Percentiles rank a stretch among this genome's conserved stretches.
Conservation (phyloP, 2,888 invertebrate species). For the Xestia rhomboidea region DNA sequence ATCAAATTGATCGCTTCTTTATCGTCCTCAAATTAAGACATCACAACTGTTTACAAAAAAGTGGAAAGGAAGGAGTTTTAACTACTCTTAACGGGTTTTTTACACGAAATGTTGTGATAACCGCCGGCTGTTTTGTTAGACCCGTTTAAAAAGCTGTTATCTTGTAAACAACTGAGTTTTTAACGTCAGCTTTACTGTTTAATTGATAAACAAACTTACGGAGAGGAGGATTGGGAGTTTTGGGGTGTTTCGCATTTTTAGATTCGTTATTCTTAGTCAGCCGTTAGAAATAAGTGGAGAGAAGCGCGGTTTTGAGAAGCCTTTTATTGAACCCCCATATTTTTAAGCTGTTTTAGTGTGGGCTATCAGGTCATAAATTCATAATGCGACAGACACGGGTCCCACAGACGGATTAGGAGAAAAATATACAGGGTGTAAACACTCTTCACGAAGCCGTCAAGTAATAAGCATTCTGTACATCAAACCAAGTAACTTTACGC, state of each 20-base stretch:
- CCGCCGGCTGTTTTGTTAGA: constrained; percentile 54
- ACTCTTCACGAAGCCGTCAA: no score
- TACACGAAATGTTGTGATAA: constrained; percentile 60
- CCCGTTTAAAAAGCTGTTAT: constrained; percentile 65
- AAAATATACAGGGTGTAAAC: no score
- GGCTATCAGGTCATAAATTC: no score
- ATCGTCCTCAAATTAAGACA: constrained; percentile 65
- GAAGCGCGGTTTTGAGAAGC: background rate
- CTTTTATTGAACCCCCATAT: background rate
- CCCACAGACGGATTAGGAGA: background rate
- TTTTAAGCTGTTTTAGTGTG: background rate
- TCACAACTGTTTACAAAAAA: constrained; percentile 52
- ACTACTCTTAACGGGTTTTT: constrained; percentile 47
- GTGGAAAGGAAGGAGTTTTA: constrained; percentile 52
- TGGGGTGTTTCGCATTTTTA: constrained; percentile 24
- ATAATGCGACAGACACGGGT: background rate
- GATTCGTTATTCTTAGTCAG: background rate
- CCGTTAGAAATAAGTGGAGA: background rate
- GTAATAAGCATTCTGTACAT: no score
- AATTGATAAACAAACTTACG: constrained; percentile 59
- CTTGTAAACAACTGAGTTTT: constrained; percentile 62
- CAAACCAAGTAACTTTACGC: no score
- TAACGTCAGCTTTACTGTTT: constrained; percentile 50
- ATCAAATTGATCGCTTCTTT: constrained; percentile 46
- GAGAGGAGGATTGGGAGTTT: background rate